Evolutionary conservation across 30 jellyfish, hydroid and myxozoan genomes (phyloP).

Genomic region (Hydra vulgaris): DNA sequence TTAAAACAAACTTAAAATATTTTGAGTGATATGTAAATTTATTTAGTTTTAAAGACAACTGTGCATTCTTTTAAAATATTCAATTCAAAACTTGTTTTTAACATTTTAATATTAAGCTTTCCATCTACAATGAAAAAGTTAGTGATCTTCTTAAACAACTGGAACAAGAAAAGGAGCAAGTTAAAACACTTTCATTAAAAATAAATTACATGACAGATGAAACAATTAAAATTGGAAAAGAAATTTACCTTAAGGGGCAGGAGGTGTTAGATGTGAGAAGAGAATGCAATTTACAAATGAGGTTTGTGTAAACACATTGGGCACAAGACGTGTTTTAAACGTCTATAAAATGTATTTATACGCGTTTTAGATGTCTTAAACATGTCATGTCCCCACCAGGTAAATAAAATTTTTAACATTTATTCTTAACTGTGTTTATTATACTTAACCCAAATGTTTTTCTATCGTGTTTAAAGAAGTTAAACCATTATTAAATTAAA

Average conservation of each 20-base stretch:
- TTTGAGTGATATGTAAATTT: no score
- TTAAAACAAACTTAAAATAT: no score
- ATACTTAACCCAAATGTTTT: no score
- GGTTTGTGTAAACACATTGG: conserved; percentile 19
- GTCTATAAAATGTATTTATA: no score
- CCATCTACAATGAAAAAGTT: conserved; percentile 49
- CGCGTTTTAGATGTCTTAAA: not conserved
- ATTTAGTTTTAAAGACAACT: no score
- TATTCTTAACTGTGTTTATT: not conserved
- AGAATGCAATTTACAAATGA: conserved; percentile 54
- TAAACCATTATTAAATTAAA: not conserved
- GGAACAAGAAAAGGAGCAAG: conserved; percentile 26
- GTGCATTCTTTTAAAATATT: no score
- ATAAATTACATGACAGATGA: conserved; percentile 25
- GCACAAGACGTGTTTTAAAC: no score
- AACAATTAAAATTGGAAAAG: conserved; percentile 36
- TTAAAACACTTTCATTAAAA: conserved; percentile 11
- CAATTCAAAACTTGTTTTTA: no score
- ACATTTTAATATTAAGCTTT: conserved; percentile 32
- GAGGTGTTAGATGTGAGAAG: conserved; percentile 68
- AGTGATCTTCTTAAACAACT: conserved; percentile 34
- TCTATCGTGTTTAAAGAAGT: not conserved
- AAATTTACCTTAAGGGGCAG: conserved; percentile 66
- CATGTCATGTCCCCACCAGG: not conserved
- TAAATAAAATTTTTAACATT: not conserved